These are phyloP conservation scores for Mechanitis mazaeus DNA, from an alignment of 2,888 invertebrate species.

Conservation along the genomic window DNA sequence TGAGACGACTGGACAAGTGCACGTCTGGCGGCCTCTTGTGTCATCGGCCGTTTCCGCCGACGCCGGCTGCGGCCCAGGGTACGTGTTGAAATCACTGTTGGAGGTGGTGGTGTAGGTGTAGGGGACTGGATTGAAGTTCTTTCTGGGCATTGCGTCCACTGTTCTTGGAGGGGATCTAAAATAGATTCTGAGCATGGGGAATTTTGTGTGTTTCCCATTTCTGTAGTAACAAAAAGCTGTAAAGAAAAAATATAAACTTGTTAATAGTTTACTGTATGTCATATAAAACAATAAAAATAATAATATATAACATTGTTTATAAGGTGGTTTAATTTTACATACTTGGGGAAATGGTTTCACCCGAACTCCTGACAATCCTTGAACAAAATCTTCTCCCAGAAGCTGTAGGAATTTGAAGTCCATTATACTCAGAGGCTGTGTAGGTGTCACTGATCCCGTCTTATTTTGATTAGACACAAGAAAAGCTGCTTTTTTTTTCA, in stretches of 20 bases:
- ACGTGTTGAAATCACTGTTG: not conserved
- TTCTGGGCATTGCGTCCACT: not conserved
- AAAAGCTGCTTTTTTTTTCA: not conserved
- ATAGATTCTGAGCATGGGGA: not conserved
- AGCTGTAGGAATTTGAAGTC: conserved; percentile 14
- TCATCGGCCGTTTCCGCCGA: not conserved
- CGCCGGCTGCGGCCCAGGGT: conserved; percentile 6
- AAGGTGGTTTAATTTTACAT: too few species aligned
- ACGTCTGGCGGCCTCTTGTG: conserved; percentile 3
- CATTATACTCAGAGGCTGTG: conserved; percentile 1
- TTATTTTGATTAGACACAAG: not conserved
- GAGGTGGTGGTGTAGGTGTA: not conserved
- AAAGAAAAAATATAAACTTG: too few species aligned
- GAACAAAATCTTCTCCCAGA: conserved; percentile 13
- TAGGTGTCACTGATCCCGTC: not conserved
- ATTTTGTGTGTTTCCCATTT: not conserved
- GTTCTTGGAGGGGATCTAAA: not conserved
- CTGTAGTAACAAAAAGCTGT: too few species aligned
- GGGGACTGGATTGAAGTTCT: not conserved
- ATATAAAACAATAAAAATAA: too few species aligned
- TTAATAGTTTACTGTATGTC: too few species aligned
- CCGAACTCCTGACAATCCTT: conserved; percentile 5
- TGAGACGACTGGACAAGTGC: conserved; percentile 3
- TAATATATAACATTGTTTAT: too few species aligned
- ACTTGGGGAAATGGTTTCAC: too few species aligned